Evolutionary conservation across 2,888 invertebrate genomes (phyloP).

Genomic region (Auanema sp.): DNA sequence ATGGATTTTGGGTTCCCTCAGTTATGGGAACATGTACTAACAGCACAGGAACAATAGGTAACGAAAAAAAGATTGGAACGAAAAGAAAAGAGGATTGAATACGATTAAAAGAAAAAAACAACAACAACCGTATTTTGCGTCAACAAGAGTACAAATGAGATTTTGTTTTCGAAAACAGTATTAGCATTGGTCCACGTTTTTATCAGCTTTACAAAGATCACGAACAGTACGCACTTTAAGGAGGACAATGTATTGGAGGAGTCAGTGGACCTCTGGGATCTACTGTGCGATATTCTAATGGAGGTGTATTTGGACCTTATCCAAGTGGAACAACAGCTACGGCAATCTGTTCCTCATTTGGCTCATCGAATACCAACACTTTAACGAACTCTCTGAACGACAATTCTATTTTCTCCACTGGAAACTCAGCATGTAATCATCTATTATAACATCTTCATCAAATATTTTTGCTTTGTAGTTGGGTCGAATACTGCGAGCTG

Average conservation of each 20-base stretch:
- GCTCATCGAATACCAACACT: background rate
- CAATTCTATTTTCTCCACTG: too few relatives aligned
- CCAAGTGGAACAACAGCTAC: conserved; percentile 7
- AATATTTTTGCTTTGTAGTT: too few relatives aligned
- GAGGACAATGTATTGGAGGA: conserved; percentile 9
- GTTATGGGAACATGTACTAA: conserved; percentile 17
- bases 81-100: conserved; percentile 3
- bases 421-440: too few relatives aligned
- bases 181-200: too few relatives aligned
- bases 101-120: too few relatives aligned
- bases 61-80: background rate
- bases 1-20: conserved; percentile 17
- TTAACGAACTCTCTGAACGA: too few relatives aligned
- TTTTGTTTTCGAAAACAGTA: too few relatives aligned
- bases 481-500: background rate
- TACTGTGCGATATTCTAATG: conserved; percentile 18
- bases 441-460: too few relatives aligned
- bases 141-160: background rate
- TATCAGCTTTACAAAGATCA: too few relatives aligned
- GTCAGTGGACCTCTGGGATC: conserved; percentile 17
- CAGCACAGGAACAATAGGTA: background rate
- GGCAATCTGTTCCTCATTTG: background rate
- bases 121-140: background rate
- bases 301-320: conserved; percentile 18
- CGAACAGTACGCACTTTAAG: too few relatives aligned